Evolutionary conservation across 2,888 invertebrate genomes (phyloP), one percentile per base, ranked within the genome.

Genomic region (Ophioninae sp.): DNA sequence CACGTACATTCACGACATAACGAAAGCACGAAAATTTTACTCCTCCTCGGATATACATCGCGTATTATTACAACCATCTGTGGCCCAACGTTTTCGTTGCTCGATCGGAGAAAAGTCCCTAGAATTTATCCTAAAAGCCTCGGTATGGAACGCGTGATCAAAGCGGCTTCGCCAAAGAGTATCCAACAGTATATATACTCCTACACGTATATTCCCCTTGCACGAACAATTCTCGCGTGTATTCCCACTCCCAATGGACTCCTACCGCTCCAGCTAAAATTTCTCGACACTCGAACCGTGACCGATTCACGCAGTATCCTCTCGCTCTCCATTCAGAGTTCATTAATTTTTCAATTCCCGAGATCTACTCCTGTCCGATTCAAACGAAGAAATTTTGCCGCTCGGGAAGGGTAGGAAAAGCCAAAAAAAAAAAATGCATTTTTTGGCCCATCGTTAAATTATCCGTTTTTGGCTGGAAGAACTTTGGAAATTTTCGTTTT

Each of bases 41-140:
- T 65, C 58, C 22, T 63, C 63, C 63, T n/a, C 51, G 44, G 22
- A 37, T 63, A 44, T 56, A 56, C 51, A 17, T 17, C 9, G 59
- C 41, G 69, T 71, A 68, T 77, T 73, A 77, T 77, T 72, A 77
- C 22, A 76, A 77, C 81, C 81, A 81, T 81, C 81, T 81, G 81
- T 68, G 77, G 56, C n/a, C 23, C 30, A 17, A 59, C 51, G 56
- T 67, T 74, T 73, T 68, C 44, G 22, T 3, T 17, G 20, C 23
- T 41, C 17, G 41, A 61, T 64, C 61, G 65, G 73, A 56, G 39
- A 61, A 74, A 81, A 73, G 67, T 78, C 59, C 74, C 68, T 58
- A 73, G 71, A 78, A 83, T 78, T 81, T 78, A 69, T 72, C 20
- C 78, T 81, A 75, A 81, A 83, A 83, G 83, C 83, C 51, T 79